Evolutionary conservation across 2,888 invertebrate genomes (phyloP).

Genomic region (Dorcus hopei): DNA sequence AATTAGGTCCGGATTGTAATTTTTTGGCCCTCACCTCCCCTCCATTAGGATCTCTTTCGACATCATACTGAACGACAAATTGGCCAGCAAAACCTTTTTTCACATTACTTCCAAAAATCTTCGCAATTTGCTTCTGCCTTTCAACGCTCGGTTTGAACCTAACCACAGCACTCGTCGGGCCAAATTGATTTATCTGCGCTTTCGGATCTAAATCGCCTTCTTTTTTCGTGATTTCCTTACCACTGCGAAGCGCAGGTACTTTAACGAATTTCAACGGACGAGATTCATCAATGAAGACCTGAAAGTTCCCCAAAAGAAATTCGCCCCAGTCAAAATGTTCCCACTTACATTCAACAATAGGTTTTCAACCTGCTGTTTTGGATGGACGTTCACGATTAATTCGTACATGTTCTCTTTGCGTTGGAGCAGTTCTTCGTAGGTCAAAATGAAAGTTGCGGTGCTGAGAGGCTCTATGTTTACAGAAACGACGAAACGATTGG

Average conservation of each 20-base stretch:
- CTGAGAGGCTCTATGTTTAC: constrained; percentile 64
- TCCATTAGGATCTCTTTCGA: constrained; percentile 56
- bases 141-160: constrained; percentile 58
- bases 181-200: constrained; percentile 34
- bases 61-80: constrained; percentile 68
- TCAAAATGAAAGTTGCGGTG: constrained; percentile 66
- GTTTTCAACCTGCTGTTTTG: constrained; percentile 63
- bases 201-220: constrained; percentile 48
- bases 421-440: constrained; percentile 68
- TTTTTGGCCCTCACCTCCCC: constrained; percentile 51
- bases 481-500: constrained; percentile 66
- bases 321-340: too few relatives aligned
- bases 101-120: constrained; percentile 39
- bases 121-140: constrained; percentile 56
- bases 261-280: constrained; percentile 58
- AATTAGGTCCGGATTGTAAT: too few relatives aligned
- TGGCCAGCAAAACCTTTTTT: constrained; percentile 59
- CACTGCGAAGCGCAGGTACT: constrained; percentile 63
- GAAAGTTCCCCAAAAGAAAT: background rate
- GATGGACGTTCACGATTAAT: constrained; percentile 65
- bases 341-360: constrained; percentile 54
- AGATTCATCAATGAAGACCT: constrained; percentile 62
- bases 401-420: constrained; percentile 66
- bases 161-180: constrained; percentile 43
- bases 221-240: constrained; percentile 60